phyloP scores from a whole-genome alignment of 2,797 vertebrate species.

The Coregonus suidteri region DNA sequence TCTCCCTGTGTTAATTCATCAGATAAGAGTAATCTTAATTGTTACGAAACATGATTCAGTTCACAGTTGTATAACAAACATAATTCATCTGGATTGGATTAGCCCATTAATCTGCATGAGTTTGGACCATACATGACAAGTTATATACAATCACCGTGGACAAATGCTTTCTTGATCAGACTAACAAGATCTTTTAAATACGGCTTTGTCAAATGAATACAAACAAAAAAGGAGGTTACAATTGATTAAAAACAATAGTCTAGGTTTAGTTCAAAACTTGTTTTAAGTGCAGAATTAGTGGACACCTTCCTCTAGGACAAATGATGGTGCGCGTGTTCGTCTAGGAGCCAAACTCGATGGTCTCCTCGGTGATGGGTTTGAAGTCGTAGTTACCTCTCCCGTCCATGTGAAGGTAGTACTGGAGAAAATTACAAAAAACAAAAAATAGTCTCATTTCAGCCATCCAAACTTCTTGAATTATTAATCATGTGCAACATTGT shows the following conservation, averaged over 20 bases:
- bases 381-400: constrained; percentile 96
- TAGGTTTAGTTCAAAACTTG: constrained; percentile 37
- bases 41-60: constrained; percentile 43
- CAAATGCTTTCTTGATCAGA: background rate
- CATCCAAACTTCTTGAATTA: too few species aligned
- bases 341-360: constrained; percentile 95
- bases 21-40: constrained; percentile 15
- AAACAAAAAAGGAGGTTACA: constrained; percentile 25
- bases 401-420: constrained; percentile 98
- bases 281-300: constrained; percentile 54
- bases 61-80: constrained; percentile 32
- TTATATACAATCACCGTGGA: constrained; percentile 66
- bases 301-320: constrained; percentile 36
- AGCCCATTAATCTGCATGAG: too few species aligned
- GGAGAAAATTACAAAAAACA: constrained; percentile 17
- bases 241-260: constrained; percentile 73
- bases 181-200: constrained; percentile 46
- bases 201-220: constrained; percentile 28
- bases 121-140: constrained; percentile 54
- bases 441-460: background rate
- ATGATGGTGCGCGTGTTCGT: constrained; percentile 12
- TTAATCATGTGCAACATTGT: too few species aligned
- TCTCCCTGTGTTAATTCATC: background rate
- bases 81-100: constrained; percentile 15
- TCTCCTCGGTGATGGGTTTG: constrained; percentile 94